Evolutionary conservation across 1,140 invertebrate species (phyloP).

Genomic region (Anthonomus grandis): DNA sequence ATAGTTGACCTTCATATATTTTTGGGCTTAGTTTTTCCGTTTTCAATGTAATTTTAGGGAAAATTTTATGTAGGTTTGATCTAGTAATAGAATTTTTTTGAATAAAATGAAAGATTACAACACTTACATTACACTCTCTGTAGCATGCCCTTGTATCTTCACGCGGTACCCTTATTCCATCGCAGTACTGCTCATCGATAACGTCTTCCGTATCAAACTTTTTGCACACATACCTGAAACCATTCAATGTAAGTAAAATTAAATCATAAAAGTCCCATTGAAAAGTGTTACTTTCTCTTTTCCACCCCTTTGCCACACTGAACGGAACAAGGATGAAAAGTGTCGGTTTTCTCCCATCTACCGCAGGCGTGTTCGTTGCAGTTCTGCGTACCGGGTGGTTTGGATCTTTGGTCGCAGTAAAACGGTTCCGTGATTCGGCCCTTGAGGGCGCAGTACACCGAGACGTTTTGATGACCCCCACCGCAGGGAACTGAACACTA

Average conservation of each 20-base stretch:
- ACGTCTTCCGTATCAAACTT: constrained; percentile 38
- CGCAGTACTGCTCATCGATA: constrained; percentile 43
- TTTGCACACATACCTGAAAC: constrained; percentile 46
- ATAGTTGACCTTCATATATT: no score
- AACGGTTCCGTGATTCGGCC: constrained; percentile 29
- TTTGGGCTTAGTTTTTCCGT: no score
- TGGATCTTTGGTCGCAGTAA: constrained; percentile 33
- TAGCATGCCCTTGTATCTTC: constrained; percentile 27
- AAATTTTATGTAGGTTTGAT: no score
- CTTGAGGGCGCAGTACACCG: constrained; percentile 38
- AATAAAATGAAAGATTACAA: no score
- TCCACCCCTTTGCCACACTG: constrained; percentile 39
- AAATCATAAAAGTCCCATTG: no score
- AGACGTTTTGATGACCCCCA: constrained; percentile 45
- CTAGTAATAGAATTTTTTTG: no score
- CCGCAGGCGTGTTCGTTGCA: constrained; percentile 40
- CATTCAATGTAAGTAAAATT: no score
- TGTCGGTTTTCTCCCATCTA: constrained; percentile 30
- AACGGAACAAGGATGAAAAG: constrained; percentile 39
- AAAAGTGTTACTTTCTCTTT: constrained; percentile 35
- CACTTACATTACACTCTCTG: constrained; percentile 33
- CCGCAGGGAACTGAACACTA: constrained; percentile 68
- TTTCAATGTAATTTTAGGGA: no score
- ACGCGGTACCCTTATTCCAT: constrained; percentile 28
- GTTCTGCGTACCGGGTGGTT: constrained; percentile 27